Percentiles rank a stretch among this genome's conserved stretches.
These are phyloP conservation scores for Syritta pipiens DNA, from an alignment of 2,888 invertebrate genomes.

Conservation along the genomic window DNA sequence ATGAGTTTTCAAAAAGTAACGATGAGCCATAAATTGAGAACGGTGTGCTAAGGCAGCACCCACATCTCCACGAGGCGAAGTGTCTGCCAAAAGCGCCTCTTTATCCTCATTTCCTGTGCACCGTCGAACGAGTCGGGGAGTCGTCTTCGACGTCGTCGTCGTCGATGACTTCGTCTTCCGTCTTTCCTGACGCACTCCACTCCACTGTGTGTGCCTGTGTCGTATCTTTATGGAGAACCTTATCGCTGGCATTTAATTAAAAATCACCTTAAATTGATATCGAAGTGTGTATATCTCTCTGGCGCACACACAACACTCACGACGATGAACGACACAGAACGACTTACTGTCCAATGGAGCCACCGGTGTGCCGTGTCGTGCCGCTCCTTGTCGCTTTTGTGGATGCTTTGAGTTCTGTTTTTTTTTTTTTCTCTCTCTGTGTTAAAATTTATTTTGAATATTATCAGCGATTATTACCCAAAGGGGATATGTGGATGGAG, in stretches of 20 bases:
- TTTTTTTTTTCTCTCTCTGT: background rate
- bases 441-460: slow-evolving; percentile 69
- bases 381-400: slow-evolving; percentile 41
- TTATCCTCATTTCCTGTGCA: slow-evolving; percentile 59
- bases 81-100: slow-evolving; percentile 60
- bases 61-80: slow-evolving; percentile 49
- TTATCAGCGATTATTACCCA: slow-evolving; percentile 67
- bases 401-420: background rate
- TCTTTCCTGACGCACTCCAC: slow-evolving; percentile 55
- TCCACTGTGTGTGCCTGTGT: slow-evolving; percentile 21
- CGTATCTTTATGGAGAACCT: slow-evolving; percentile 63
- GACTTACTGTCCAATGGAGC: slow-evolving; percentile 9
- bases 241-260: slow-evolving; percentile 68
- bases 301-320: slow-evolving; percentile 2
- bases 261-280: slow-evolving; percentile 69
- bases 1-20: slow-evolving; percentile 62
- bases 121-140: too few relatives aligned
- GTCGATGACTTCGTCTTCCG: slow-evolving; percentile 2
- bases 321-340: background rate
- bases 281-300: slow-evolving; percentile 52
- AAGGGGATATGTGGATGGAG: slow-evolving; percentile 55
- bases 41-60: slow-evolving; percentile 44
- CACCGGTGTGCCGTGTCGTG: background rate
- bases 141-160: background rate
- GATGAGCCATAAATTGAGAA: slow-evolving; percentile 57